Evolutionary conservation across 2,113 vertebrate species (phyloP), one percentile per base, ranked within the genome.

Genomic region (Chamaea fasciata): DNA sequence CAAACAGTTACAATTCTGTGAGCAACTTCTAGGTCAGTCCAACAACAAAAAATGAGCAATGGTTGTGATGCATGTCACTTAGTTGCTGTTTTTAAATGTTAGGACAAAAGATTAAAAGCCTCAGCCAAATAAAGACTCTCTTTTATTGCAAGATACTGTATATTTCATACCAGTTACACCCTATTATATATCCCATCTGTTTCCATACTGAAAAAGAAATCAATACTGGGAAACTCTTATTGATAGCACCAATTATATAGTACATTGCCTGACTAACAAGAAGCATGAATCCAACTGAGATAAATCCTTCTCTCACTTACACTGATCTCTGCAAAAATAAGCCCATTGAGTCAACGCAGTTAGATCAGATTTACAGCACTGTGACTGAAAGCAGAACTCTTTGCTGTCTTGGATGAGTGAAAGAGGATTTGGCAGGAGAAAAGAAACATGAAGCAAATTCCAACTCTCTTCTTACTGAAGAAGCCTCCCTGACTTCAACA

Each of bases 391-490:
- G 64, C 50, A 85, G 87, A 94, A 81, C 15, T 81, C 73, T 77
- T 83, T 4, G 5, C 56, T 83, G 60, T 78, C 83, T 95, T 94
- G 73, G 76, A 92, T 90, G 90, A 90, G 26, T 90, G 69, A 78
- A 93, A 93, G 64, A 94, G 92, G 69, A 95, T 87, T 94, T 96
- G 95, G 90, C 77, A 94, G 55, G 62, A 92, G 56, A 79, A 95
- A 87, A 75, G 60, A 86, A 89, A 97, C 47, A 74, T 28, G 42
- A 81, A 71, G 50, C 46, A 89, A 85, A 95, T 75, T 92, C 65
- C 41, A 83, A 2, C 49, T 59, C 65, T 81, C 21, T 73, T 70
- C 78, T 79, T 86, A 64, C 41, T 89, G 63, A 85, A 57, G 28
- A 94, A 92, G 49, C 76, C 59, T 71, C 49, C 18, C 41, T 83